These are phyloP conservation scores for Eristalis pertinax DNA, from an alignment of 2,888 invertebrate species.

Conservation along the genomic window DNA sequence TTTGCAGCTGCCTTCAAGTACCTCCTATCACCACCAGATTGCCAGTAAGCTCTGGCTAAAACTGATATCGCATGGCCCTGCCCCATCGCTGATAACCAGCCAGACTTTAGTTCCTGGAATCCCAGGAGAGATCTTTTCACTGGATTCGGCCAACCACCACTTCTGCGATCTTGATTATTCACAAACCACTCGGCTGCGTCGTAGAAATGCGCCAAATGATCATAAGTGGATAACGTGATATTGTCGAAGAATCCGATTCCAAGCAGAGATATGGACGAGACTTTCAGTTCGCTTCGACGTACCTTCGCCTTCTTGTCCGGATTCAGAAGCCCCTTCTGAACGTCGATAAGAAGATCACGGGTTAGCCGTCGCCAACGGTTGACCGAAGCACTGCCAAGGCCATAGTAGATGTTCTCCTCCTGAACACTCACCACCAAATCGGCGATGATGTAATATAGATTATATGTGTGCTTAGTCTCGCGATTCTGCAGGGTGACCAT, in stretches of 20 bases:
- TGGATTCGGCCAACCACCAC: slow-evolving; percentile 97
- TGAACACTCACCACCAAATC: slow-evolving; percentile 88
- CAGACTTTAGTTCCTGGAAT: slow-evolving; percentile 90
- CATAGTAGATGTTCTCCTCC: slow-evolving; percentile 92
- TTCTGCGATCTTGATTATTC: slow-evolving; percentile 89
- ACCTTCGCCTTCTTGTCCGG: slow-evolving; percentile 78
- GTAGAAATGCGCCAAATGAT: slow-evolving; percentile 95
- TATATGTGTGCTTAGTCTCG: slow-evolving; percentile 89
- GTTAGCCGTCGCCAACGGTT: slow-evolving; percentile 90
- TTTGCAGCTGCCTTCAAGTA: slow-evolving; percentile 92
- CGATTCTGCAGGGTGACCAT: slow-evolving; percentile 90
- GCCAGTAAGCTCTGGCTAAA: slow-evolving; percentile 94
- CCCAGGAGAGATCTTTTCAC: slow-evolving; percentile 89
- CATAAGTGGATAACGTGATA: slow-evolving; percentile 89
- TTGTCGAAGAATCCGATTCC: slow-evolving; percentile 90
- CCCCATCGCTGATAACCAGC: slow-evolving; percentile 99
- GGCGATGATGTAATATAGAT: slow-evolving; percentile 91
- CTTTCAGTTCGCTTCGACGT: slow-evolving; percentile 82
- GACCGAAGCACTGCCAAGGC: slow-evolving; percentile 85
- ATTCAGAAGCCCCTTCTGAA: slow-evolving; percentile 93
- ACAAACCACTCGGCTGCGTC: slow-evolving; percentile 97
- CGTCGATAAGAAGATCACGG: slow-evolving; percentile 93
- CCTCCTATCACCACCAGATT: slow-evolving; percentile 87
- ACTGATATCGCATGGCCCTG: slow-evolving; percentile 98
- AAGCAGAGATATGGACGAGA: slow-evolving; percentile 85